Evolutionary conservation across 2,888 invertebrate genomes (phyloP).

Genomic region (Leptothorax acervorum): DNA sequence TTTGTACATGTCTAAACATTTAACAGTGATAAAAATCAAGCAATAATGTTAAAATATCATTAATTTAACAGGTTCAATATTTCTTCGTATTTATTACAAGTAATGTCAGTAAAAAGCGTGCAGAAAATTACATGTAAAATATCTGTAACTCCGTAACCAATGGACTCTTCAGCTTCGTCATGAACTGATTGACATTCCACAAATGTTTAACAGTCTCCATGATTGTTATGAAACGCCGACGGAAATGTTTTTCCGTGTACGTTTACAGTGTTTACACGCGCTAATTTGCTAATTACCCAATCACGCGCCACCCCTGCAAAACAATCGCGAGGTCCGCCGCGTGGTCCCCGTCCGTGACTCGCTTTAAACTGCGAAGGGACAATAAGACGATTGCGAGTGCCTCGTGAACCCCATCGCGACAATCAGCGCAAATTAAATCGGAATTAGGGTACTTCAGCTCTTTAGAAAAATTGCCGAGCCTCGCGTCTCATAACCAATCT

Average conservation of each 20-base stretch:
- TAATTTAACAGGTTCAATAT: neutral
- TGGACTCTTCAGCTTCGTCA: slow-evolving; percentile 67
- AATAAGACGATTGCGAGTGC: neutral
- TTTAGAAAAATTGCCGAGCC: neutral
- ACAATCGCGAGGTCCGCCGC: neutral
- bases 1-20: neutral
- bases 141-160: slow-evolving; percentile 69
- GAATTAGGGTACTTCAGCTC: neutral
- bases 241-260: neutral
- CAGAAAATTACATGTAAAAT: slow-evolving; percentile 66
- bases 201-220: slow-evolving; percentile 77
- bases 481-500: slow-evolving; percentile 20
- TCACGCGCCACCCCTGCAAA: neutral
- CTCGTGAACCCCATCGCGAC: neutral
- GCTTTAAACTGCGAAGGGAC: too few species aligned
- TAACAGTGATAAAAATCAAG: neutral
- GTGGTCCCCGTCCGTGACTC: too few species aligned
- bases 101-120: neutral
- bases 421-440: neutral
- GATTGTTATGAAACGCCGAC: neutral
- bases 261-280: neutral
- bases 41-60: neutral
- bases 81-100: neutral
- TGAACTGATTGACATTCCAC: slow-evolving; percentile 76
- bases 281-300: neutral